Evolutionary conservation across 2,888 invertebrate species (phyloP).

Genomic region (Platycheirus albimanus): DNA sequence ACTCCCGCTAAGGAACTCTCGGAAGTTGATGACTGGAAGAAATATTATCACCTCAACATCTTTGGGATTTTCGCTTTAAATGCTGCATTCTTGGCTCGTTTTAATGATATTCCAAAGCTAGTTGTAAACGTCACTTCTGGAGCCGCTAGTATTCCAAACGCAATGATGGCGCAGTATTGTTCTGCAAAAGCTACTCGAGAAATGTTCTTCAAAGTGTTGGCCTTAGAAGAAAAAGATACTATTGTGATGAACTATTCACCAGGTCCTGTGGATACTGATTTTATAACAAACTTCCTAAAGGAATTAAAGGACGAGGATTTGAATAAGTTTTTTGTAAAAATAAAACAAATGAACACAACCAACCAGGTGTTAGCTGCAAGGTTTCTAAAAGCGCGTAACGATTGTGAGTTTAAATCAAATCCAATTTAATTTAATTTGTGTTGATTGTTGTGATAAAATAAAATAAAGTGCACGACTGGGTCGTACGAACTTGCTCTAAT

Average conservation of each 20-base stretch:
- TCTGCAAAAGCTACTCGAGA: slow-evolving; percentile 94
- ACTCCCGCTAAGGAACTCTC: slow-evolving; percentile 86
- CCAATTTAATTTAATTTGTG: no score
- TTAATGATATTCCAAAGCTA: slow-evolving; percentile 82
- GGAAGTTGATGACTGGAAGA: slow-evolving; percentile 85
- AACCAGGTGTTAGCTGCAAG: no score
- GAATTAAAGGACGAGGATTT: slow-evolving; percentile 86
- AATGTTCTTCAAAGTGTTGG: slow-evolving; percentile 93
- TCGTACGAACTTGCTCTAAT: no score
- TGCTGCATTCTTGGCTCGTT: slow-evolving; percentile 87
- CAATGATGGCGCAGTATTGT: slow-evolving; percentile 92
- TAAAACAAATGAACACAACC: no score
- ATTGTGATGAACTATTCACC: slow-evolving; percentile 95
- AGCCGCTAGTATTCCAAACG: slow-evolving; percentile 90
- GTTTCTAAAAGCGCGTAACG: no score
- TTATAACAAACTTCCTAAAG: slow-evolving; percentile 88
- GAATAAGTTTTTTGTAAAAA: no score
- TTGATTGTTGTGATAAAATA: no score
- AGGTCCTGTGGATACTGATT: slow-evolving; percentile 96
- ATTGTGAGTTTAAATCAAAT: no score
- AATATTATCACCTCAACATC: slow-evolving; percentile 90
- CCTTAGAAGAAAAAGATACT: slow-evolving; percentile 86
- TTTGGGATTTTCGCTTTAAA: slow-evolving; percentile 89
- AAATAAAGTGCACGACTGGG: no score
- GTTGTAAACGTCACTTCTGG: slow-evolving; percentile 94